These are phyloP conservation scores for Xyrichtys novacula DNA, from an alignment of 2,797 vertebrate species.

Conservation along the genomic window DNA sequence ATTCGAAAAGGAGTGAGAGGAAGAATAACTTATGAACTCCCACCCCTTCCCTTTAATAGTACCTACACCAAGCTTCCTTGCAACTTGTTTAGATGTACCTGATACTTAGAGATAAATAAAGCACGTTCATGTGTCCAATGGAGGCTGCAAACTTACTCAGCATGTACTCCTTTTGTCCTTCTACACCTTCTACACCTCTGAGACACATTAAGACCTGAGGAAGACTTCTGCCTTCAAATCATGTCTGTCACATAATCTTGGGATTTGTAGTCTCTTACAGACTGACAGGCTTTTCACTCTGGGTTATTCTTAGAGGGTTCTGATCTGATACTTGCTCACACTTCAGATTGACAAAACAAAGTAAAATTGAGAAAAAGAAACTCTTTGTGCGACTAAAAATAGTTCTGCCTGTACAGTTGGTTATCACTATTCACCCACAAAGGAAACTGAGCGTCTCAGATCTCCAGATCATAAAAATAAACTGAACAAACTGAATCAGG, in stretches of 20 bases:
- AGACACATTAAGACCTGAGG: slow-evolving; percentile 17
- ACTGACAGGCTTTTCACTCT: neutral
- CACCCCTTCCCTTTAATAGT: too few relatives aligned
- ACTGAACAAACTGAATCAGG: neutral
- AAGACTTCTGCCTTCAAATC: neutral
- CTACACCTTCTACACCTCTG: too few relatives aligned
- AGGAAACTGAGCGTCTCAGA: neutral
- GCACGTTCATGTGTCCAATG: too few relatives aligned
- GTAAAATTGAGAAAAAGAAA: neutral
- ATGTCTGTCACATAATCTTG: neutral
- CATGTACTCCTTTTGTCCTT: too few relatives aligned
- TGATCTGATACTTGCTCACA: neutral
- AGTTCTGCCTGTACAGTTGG: neutral
- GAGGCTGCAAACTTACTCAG: too few relatives aligned
- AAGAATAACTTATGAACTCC: too few relatives aligned
- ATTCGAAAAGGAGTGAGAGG: too few relatives aligned
- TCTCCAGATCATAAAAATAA: neutral
- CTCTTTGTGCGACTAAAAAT: neutral
- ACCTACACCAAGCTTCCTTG: too few relatives aligned
- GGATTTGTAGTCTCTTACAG: neutral
- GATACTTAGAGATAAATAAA: too few relatives aligned
- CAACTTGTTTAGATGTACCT: too few relatives aligned
- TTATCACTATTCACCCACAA: neutral
- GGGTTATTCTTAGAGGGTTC: neutral
- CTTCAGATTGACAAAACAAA: too few relatives aligned